phyloP scores from a whole-genome alignment of 2,113 vertebrate genomes.

The Herpailurus yagouaroundi region DNA sequence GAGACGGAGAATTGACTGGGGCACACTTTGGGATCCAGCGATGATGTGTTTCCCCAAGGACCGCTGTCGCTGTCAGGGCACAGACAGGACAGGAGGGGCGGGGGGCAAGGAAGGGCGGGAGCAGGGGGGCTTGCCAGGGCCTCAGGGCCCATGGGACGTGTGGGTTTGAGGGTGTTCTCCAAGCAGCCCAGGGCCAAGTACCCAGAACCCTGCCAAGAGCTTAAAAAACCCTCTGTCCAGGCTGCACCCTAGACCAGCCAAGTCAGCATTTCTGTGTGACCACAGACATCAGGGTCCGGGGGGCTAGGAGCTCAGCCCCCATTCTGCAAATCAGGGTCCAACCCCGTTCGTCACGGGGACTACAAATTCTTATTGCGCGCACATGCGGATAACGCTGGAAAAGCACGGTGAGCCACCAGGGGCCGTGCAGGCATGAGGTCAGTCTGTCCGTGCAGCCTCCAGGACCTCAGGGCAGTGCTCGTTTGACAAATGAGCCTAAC shows the following conservation, averaged over 20 bases:
- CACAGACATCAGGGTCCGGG: not conserved
- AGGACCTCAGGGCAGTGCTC: not conserved
- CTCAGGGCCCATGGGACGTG: fast-evolving
- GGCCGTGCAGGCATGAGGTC: not conserved
- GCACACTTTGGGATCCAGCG: not conserved
- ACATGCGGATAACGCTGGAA: not conserved
- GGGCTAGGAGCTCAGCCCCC: not conserved
- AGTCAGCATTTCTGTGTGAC: not conserved
- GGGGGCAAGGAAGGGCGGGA: not conserved
- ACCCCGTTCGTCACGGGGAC: not conserved
- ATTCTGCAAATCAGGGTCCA: not conserved
- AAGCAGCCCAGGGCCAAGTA: not conserved
- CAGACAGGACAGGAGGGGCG: not conserved
- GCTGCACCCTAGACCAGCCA: not conserved
- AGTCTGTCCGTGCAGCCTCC: fast-evolving
- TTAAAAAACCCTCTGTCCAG: too few relatives aligned
- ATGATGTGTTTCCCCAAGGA: slow-evolving; percentile 6
- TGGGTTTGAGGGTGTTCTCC: not conserved
- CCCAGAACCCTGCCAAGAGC: not conserved
- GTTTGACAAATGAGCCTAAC: not conserved
- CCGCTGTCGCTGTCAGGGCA: too few relatives aligned
- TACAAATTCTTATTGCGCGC: not conserved
- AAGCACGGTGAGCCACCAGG: not conserved
- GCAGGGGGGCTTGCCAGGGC: not conserved
- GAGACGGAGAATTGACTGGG: not conserved